Evolutionary conservation across 2,888 invertebrate genomes (phyloP), one percentile per base, ranked within the genome.

Genomic region (Matsumyia berberina): DNA sequence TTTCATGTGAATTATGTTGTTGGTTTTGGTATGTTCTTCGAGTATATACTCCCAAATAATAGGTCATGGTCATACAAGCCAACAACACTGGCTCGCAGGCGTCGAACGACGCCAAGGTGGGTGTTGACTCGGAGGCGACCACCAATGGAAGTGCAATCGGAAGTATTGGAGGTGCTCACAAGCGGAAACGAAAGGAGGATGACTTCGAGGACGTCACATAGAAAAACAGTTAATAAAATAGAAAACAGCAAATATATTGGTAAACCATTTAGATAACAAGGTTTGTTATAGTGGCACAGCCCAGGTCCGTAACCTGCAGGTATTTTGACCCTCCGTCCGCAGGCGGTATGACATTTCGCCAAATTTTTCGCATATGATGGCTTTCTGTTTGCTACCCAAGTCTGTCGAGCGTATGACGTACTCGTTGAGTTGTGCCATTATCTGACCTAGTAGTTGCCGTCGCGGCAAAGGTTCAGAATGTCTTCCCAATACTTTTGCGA

Each of bases 241-340:
- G 12, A 37, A 53, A 64, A 46, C 17, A 39, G 19, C 19, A n/a
- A n/a, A n/a, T n/a, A 73, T 67, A 82, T 78, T 76, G 64, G 49
- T 11, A 35, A 66, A 51, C 67, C 11, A 55, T 46, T 42, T 55
- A 31, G 37, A 11, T 67, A n/a, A 17, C 51, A 7, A 77, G 24
- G 8, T 11, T 49, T 39, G 17, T 55, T 88, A 96, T 95, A 39
- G 96, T 93, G n/a, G 94, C 93, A 87, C 96, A 96, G 11, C 96
- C 96, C 5, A 97, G 92, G 92, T 96, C 96, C 88, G 97, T 94
- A 12, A 98, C 93, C 91, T 99, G 98, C 90, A 99, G 94, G 90
- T 96, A 96, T 92, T 99, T 99, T 60, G 97, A 97, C 0, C 97
- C 97, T 0, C 99, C 99, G 89, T 98, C 97, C 88, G 93, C 51